Conservation (phyloP, 2,888 invertebrate species). For the Onchidella celtica region DNA sequence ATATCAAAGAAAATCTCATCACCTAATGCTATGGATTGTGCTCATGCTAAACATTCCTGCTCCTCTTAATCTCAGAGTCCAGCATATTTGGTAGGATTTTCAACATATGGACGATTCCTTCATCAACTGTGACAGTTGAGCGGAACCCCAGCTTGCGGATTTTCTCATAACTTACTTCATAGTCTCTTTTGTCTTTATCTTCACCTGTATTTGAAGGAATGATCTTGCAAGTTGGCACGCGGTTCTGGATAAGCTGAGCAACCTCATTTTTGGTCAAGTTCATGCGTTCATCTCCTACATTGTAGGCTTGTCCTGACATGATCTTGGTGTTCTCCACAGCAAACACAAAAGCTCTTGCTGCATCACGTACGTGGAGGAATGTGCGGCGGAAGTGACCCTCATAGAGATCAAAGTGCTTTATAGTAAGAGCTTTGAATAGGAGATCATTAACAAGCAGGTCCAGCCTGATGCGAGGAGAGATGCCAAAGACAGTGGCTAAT, state of each 20-base stretch:
- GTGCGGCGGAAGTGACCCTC: slow-evolving; percentile 78
- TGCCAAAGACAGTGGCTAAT: slow-evolving; percentile 79
- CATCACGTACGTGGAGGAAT: slow-evolving; percentile 79
- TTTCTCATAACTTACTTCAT: slow-evolving; percentile 78
- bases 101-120: slow-evolving; percentile 75
- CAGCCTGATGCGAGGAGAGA: slow-evolving; percentile 77
- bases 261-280: slow-evolving; percentile 78
- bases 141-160: slow-evolving; percentile 75
- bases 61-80: slow-evolving; percentile 58
- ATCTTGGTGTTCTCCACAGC: slow-evolving; percentile 72
- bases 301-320: slow-evolving; percentile 77
- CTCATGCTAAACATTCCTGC: slow-evolving; percentile 65
- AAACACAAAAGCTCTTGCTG: slow-evolving; percentile 78
- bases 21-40: too few relatives aligned
- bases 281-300: slow-evolving; percentile 79
- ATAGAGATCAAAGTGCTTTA: slow-evolving; percentile 76
- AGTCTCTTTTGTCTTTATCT: slow-evolving; percentile 79
- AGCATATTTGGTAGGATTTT: slow-evolving; percentile 73
- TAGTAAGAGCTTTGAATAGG: slow-evolving; percentile 72
- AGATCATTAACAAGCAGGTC: slow-evolving; percentile 79
- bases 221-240: slow-evolving; percentile 72
- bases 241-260: slow-evolving; percentile 71
- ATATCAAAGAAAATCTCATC: too few relatives aligned
- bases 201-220: slow-evolving; percentile 70
- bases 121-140: slow-evolving; percentile 74